These are phyloP conservation scores for Heloderma charlesbogerti DNA, from an alignment of 2,113 vertebrate species.

Conservation along the genomic window DNA sequence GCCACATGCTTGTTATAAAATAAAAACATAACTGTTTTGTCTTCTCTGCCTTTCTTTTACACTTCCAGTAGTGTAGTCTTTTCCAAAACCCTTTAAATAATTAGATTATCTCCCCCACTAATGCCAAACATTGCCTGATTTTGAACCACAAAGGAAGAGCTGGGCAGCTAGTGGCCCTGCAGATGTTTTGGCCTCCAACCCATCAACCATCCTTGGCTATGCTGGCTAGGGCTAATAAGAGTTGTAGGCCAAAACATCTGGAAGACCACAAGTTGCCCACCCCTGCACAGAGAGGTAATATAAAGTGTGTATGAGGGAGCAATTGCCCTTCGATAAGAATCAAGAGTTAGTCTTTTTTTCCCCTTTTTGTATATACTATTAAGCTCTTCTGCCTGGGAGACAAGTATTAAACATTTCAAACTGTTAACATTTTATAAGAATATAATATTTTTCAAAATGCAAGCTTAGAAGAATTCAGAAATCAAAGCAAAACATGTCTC, in stretches of 20 bases:
- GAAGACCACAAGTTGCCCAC: no score
- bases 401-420: no score
- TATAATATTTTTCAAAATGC: background rate
- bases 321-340: no score
- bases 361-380: no score
- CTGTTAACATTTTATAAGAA: background rate
- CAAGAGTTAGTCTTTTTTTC: no score
- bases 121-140: background rate
- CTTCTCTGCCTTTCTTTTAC: background rate
- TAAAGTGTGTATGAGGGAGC: no score
- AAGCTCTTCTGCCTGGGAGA: no score
- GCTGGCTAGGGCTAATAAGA: no score
- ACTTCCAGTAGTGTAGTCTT: fast-evolving
- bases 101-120: background rate
- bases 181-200: background rate
- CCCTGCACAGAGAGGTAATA: no score
- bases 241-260: no score
- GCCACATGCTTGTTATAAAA: background rate
- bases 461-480: background rate
- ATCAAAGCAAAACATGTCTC: background rate
- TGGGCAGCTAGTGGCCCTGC: no score
- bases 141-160: fast-evolving
- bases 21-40: background rate
- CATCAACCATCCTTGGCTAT: no score
- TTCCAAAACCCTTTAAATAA: fast-evolving